A percentile compares a stretch with the other conserved stretches of the same genome.
phyloP scores from a whole-genome alignment of 2,113 vertebrate genomes.

The Murina feae region DNA sequence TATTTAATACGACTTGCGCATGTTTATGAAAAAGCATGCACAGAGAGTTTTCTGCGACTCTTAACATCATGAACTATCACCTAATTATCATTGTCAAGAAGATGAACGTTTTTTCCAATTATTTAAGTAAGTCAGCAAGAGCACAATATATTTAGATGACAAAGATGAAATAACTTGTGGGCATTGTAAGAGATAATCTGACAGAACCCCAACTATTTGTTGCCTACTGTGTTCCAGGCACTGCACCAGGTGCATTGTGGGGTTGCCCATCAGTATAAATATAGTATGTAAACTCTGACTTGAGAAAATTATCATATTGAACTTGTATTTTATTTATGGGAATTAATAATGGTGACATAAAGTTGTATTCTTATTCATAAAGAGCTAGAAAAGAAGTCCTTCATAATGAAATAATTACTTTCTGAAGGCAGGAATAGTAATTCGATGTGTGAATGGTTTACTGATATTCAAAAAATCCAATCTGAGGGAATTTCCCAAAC shows the following conservation, averaged over 20 bases:
- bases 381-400: not conserved
- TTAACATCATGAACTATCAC: not conserved
- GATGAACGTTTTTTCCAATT: not conserved
- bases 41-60: not conserved
- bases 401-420: conserved; percentile 38
- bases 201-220: not conserved
- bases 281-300: not conserved
- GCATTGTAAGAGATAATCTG: not conserved
- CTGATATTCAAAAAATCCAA: conserved; percentile 23
- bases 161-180: not conserved
- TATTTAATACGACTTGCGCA: not conserved
- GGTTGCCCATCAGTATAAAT: not conserved
- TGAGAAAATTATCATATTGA: not conserved
- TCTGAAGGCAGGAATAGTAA: not conserved
- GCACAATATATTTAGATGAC: not conserved
- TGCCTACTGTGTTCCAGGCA: not conserved
- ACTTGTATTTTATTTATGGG: not conserved
- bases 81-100: not conserved
- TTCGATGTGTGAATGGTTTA: conserved; percentile 21
- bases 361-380: not conserved
- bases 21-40: not conserved
- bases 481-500: not conserved
- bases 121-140: not conserved
- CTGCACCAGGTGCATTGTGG: not conserved
- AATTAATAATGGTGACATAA: not conserved